phyloP scores from a whole-genome alignment of 2,888 invertebrate species.

The Ichneumoninae sp. region DNA sequence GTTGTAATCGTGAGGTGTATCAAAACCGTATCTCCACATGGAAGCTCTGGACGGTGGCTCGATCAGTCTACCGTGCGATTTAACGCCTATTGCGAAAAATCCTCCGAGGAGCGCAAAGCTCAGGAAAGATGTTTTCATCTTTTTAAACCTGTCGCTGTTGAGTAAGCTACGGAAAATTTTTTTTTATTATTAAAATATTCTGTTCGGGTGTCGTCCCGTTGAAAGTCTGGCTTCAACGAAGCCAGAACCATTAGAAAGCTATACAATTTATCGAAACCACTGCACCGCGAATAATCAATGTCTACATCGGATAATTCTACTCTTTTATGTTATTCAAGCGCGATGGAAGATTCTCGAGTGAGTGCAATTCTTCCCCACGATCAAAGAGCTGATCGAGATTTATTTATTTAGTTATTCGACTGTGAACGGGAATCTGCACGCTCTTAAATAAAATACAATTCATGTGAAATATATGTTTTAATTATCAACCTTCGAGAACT shows the following conservation, averaged over 20 bases:
- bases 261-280: slow-evolving; percentile 70
- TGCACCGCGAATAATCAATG: slow-evolving; percentile 59
- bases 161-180: slow-evolving; percentile 8
- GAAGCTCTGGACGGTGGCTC: slow-evolving; percentile 95
- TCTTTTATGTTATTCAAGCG: slow-evolving; percentile 11
- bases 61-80: slow-evolving; percentile 90
- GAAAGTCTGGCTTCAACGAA: not conserved
- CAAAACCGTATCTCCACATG: slow-evolving; percentile 95
- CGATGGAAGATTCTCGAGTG: not conserved
- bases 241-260: slow-evolving; percentile 69
- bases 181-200: not conserved
- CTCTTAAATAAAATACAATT: not conserved
- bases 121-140: slow-evolving; percentile 68
- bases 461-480: slow-evolving; percentile 25
- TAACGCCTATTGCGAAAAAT: slow-evolving; percentile 79
- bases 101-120: slow-evolving; percentile 63
- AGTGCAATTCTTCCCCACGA: slow-evolving; percentile 23
- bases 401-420: slow-evolving; percentile 1
- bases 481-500: slow-evolving; percentile 21
- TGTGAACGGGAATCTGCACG: slow-evolving; percentile 4
- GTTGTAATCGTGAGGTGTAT: slow-evolving; percentile 95
- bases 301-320: slow-evolving; percentile 6
- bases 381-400: not conserved
- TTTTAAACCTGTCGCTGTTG: slow-evolving; percentile 7
- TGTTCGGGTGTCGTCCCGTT: not conserved